Conservation (phyloP, 2,888 invertebrate genomes). For the Ligdia adustata region DNA sequence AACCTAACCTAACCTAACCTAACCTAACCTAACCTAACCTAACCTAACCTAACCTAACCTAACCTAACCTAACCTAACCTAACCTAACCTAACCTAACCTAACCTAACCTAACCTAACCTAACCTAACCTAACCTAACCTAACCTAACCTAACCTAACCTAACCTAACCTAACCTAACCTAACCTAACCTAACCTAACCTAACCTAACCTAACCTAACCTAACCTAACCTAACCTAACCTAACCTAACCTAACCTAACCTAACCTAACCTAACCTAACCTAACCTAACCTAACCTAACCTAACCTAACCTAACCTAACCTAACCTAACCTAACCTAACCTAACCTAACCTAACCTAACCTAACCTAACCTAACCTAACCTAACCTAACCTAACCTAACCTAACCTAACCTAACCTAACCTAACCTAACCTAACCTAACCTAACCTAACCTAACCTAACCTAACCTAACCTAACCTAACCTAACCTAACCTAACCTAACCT, state of each 20-base stretch:
- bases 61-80: constrained; percentile 12
- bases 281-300: constrained; percentile 21
- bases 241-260: not conserved
- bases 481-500: constrained; percentile 26
- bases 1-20: constrained; percentile 29
- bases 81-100: constrained; percentile 24
- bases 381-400: constrained; percentile 30
- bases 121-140: constrained; percentile 25
- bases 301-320: constrained; percentile 19
- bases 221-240: not conserved
- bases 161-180: not conserved
- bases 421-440: constrained; percentile 27
- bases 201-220: not conserved
- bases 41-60: constrained; percentile 10
- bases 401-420: constrained; percentile 28
- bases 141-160: constrained; percentile 21
- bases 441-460: constrained; percentile 30
- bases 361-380: constrained; percentile 27
- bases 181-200: not conserved
- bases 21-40: constrained; percentile 29
- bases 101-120: constrained; percentile 28
- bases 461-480: constrained; percentile 28
- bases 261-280: constrained; percentile 15
- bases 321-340: constrained; percentile 23
- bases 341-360: constrained; percentile 24